Percentiles rank a stretch among this genome's conserved stretches.
Conservation (phyloP, 2,888 invertebrate genomes). For the Acleris literana region DNA sequence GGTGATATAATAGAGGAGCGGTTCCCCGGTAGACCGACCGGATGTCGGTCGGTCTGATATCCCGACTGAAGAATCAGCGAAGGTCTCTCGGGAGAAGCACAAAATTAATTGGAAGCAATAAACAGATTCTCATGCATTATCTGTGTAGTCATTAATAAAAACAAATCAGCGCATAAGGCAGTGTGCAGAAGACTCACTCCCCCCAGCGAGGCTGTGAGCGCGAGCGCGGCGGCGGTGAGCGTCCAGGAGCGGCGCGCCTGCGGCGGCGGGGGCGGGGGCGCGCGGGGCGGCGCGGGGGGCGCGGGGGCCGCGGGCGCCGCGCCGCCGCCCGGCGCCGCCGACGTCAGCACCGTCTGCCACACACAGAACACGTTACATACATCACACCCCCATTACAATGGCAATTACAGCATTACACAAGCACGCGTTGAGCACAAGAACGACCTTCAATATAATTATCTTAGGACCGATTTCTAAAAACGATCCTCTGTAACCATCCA, state of each 20-base stretch:
- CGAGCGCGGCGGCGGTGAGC: slow-evolving; percentile 58
- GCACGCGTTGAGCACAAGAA: background rate
- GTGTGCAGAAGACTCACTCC: slow-evolving; percentile 54
- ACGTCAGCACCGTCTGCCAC: slow-evolving; percentile 51
- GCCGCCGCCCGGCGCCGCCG: slow-evolving; percentile 26
- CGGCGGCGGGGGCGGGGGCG: slow-evolving; percentile 49
- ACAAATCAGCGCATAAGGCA: no score
- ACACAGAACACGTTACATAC: slow-evolving; percentile 1
- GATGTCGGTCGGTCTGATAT: no score
- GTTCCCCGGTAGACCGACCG: no score
- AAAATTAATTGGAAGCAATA: no score
- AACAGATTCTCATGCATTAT: no score
- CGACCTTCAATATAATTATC: no score
- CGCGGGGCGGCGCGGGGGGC: slow-evolving; percentile 37
- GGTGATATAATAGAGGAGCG: no score
- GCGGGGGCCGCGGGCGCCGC: slow-evolving; percentile 46
- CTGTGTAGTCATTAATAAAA: no score
- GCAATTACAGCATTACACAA: background rate
- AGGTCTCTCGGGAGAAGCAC: no score
- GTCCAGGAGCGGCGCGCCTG: slow-evolving; percentile 55
- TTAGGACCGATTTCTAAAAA: no score
- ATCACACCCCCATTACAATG: background rate
- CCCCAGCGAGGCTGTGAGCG: slow-evolving; percentile 67
- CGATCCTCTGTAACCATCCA: no score
- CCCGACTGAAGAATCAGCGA: no score